Conservation (phyloP, 2,888 invertebrate genomes). For the Crematogaster levior region DNA sequence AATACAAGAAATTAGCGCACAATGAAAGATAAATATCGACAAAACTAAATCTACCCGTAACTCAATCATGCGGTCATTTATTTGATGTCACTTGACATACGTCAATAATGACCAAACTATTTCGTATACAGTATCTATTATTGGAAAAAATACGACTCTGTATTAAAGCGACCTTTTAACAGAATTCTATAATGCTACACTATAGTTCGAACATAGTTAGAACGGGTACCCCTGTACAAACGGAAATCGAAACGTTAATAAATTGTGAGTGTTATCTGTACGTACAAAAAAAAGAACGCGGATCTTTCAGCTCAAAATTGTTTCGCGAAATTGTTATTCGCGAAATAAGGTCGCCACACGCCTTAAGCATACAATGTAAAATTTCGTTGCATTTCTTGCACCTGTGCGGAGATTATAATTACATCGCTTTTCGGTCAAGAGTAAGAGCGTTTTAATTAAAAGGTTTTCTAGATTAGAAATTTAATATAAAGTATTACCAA, state of each 20-base stretch:
- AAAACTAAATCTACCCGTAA: constrained; percentile 4
- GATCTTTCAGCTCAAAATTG: not conserved
- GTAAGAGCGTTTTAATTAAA: not conserved
- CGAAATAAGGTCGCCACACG: not conserved
- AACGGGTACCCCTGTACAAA: not conserved
- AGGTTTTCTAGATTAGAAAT: not conserved
- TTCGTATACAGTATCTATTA: not conserved
- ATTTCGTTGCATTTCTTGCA: not conserved
- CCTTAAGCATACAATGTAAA: not conserved
- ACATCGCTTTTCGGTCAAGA: not conserved
- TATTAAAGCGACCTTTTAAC: constrained; percentile 2
- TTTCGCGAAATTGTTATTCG: not conserved
- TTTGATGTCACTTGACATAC: constrained; percentile 10
- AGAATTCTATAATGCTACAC: not conserved
- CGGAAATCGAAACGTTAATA: not conserved
- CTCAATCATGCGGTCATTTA: constrained; percentile 5
- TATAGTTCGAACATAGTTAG: not conserved
- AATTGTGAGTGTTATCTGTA: not conserved
- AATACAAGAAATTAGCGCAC: constrained; percentile 23
- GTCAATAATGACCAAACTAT: not conserved
- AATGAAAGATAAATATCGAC: constrained; percentile 12
- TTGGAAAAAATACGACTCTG: not conserved
- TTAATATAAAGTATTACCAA: not conserved
- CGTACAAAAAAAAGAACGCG: not conserved
- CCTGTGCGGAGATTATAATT: constrained; percentile 7